Percentiles rank a stretch among this genome's conserved stretches.
Conservation (phyloP, 2,888 invertebrate genomes). For the Clitarchus hookeri region DNA sequence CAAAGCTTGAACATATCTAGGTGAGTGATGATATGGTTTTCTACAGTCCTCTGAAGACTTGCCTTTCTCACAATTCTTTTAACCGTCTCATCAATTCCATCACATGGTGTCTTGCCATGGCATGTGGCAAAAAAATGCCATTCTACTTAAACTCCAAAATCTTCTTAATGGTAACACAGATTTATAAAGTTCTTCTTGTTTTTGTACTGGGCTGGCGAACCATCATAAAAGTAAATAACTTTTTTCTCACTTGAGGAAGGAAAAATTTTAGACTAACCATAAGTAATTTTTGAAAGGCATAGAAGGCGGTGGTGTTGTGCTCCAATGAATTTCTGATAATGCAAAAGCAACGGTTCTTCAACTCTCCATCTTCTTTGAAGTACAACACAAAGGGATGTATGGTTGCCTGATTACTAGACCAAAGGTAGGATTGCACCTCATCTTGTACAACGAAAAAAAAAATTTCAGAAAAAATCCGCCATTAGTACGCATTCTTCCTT, state of each 20-base stretch:
- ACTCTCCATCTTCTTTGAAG: slow-evolving; percentile 22
- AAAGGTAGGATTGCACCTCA: slow-evolving; percentile 11
- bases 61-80: too few species aligned
- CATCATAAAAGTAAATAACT: slow-evolving; percentile 19
- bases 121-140: too few species aligned
- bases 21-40: slow-evolving; percentile 1
- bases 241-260: neutral
- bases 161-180: too few species aligned
- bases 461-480: neutral
- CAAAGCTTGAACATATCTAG: slow-evolving; percentile 2
- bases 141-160: too few species aligned
- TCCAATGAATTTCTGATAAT: slow-evolving; percentile 20
- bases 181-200: too few species aligned
- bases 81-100: too few species aligned
- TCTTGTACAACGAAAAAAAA: neutral
- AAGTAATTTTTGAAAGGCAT: slow-evolving; percentile 23
- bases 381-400: too few species aligned
- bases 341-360: slow-evolving; percentile 18
- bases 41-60: too few species aligned
- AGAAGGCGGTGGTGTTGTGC: neutral
- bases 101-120: too few species aligned
- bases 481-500: neutral
- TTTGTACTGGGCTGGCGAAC: slow-evolving; percentile 10
- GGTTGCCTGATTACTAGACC: too few species aligned
- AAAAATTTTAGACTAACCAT: slow-evolving; percentile 22